These are phyloP conservation scores for Acleris emargana DNA, from an alignment of 2,888 invertebrate species.

Conservation along the genomic window DNA sequence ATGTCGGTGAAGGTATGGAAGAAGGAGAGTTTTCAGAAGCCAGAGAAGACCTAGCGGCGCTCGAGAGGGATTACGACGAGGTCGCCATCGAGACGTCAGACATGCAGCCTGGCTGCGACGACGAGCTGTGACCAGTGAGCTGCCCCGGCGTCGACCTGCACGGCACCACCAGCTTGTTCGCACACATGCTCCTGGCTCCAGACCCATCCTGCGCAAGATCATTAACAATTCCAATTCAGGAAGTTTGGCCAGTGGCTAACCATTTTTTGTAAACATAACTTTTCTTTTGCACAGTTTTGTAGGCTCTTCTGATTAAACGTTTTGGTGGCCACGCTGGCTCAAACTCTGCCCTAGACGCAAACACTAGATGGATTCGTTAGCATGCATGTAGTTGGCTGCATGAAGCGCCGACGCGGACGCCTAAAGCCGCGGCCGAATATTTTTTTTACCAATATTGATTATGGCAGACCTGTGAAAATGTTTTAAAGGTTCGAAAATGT, in stretches of 20 bases:
- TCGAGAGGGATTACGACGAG: slow-evolving; percentile 90
- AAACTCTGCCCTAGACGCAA: background rate
- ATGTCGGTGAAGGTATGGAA: slow-evolving; percentile 92
- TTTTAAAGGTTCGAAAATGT: slow-evolving; percentile 79
- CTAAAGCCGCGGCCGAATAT: slow-evolving; percentile 75
- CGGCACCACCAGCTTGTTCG: background rate
- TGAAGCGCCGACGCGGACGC: slow-evolving; percentile 72
- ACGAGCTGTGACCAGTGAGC: slow-evolving; percentile 68
- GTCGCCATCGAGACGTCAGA: slow-evolving; percentile 86
- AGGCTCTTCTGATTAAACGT: background rate
- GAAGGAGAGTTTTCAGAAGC: slow-evolving; percentile 93
- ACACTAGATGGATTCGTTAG: background rate
- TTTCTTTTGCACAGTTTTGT: slow-evolving; percentile 1
- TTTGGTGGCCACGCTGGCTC: background rate
- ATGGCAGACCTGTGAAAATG: slow-evolving; percentile 77
- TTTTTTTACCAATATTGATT: slow-evolving; percentile 68
- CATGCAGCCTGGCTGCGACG: slow-evolving; percentile 68
- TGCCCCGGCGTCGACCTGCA: slow-evolving; percentile 37
- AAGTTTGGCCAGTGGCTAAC: no score
- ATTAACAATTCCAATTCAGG: no score
- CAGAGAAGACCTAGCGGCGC: slow-evolving; percentile 89
- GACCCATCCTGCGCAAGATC: no score
- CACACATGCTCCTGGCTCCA: background rate
- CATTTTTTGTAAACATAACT: no score
- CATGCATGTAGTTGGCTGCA: slow-evolving; percentile 45